Percentiles rank a stretch among this genome's conserved stretches.
phyloP scores from a whole-genome alignment of 2,888 invertebrate genomes.

The Drosophila kambysellisi region DNA sequence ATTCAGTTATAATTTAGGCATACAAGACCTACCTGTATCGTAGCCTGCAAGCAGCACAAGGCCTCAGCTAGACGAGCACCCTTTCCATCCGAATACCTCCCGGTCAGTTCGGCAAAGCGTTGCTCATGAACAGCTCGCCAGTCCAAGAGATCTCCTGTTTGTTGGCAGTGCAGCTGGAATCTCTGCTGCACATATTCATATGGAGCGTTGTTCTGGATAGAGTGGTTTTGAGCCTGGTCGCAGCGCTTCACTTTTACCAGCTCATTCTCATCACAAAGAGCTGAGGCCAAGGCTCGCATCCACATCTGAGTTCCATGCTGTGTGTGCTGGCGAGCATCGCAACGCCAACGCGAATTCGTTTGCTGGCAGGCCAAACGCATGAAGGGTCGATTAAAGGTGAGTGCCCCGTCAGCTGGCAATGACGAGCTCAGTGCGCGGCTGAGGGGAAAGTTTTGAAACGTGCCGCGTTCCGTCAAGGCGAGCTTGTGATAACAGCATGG shows the following conservation, averaged over 20 bases:
- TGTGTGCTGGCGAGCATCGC: constrained; percentile 84
- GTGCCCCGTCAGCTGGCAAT: constrained; percentile 70
- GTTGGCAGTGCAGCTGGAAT: constrained; percentile 66
- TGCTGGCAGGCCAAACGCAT: constrained; percentile 91
- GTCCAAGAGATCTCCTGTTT: constrained; percentile 21
- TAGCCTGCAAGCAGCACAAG: constrained; percentile 85
- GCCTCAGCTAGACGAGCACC: constrained; percentile 82
- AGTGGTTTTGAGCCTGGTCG: not conserved
- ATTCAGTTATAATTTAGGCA: not conserved
- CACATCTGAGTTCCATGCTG: constrained; percentile 86
- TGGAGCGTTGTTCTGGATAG: not conserved
- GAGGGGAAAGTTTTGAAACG: constrained; percentile 89
- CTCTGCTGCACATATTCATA: constrained; percentile 30
- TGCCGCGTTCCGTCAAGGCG: constrained; percentile 62
- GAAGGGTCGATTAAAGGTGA: constrained; percentile 88
- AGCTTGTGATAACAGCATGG: constrained; percentile 94
- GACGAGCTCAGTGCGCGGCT: constrained; percentile 86
- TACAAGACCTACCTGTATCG: constrained; percentile 85
- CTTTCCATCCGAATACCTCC: constrained; percentile 58
- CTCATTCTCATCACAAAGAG: constrained; percentile 86
- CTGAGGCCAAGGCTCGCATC: constrained; percentile 88
- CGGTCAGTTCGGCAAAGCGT: constrained; percentile 57
- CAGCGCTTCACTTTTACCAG: constrained; percentile 26
- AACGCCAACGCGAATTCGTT: constrained; percentile 86
- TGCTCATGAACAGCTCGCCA: constrained; percentile 69